Evolutionary conservation across 1,140 invertebrate genomes (phyloP).

Genomic region (Leptopilina clavipes): DNA sequence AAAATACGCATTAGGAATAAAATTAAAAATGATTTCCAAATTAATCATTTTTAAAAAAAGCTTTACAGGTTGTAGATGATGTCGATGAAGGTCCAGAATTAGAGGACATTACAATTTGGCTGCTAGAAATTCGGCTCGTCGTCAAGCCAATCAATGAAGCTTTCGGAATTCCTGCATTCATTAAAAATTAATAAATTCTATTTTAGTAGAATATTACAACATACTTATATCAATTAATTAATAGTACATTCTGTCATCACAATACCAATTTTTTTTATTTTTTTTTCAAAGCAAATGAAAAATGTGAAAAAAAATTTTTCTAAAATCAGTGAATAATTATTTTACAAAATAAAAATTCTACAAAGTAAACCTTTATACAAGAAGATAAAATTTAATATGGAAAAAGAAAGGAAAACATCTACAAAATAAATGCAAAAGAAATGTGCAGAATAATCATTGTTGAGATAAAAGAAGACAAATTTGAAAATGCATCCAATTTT

Average conservation of each 20-base stretch:
- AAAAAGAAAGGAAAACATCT: too few species aligned
- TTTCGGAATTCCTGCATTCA: conserved; percentile 82
- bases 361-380: too few species aligned
- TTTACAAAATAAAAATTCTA: too few species aligned
- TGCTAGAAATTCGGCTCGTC: conserved; percentile 79
- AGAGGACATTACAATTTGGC: conserved; percentile 80
- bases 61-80: conserved; percentile 80
- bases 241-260: too few species aligned
- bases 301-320: too few species aligned
- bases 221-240: conserved; percentile 11
- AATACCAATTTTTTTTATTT: too few species aligned
- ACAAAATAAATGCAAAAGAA: too few species aligned
- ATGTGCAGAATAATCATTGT: too few species aligned
- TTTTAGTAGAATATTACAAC: neutral
- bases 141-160: conserved; percentile 85
- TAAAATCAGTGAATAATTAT: too few species aligned
- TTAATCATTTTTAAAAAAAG: conserved; percentile 1
- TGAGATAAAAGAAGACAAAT: neutral
- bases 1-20: neutral
- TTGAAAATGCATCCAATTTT: neutral
- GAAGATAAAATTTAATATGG: too few species aligned
- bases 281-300: too few species aligned
- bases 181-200: conserved; percentile 29
- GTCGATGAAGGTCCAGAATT: conserved; percentile 82
- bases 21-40: neutral